Conservation (phyloP, 2,113 vertebrate species). For the Ameiurus melas region DNA sequence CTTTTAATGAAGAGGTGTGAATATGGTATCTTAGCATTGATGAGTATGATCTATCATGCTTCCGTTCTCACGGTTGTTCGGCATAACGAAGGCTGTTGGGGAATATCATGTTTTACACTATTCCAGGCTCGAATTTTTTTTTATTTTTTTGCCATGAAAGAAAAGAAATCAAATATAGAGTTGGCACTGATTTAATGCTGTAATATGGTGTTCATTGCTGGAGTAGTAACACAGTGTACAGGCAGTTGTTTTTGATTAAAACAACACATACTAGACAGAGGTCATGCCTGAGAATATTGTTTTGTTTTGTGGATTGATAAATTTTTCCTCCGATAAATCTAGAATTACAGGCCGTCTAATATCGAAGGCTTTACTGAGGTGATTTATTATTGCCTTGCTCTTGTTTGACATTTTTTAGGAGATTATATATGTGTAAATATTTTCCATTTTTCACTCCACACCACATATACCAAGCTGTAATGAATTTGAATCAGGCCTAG, state of each 20-base stretch:
- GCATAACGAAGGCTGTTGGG: constrained; percentile 39
- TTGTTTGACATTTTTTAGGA: not conserved
- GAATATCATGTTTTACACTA: constrained; percentile 1
- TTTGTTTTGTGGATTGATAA: not conserved
- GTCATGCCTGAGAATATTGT: not conserved
- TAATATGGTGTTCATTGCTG: not conserved
- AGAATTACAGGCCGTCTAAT: no score
- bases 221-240: not conserved
- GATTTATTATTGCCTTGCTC: constrained; percentile 3
- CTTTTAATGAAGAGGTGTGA: not conserved
- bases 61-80: not conserved
- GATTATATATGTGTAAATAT: no score
- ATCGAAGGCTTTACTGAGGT: not conserved
- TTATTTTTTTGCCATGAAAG: not conserved
- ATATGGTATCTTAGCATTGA: not conserved
- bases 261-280: not conserved
- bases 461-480: not conserved
- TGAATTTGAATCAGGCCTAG: not conserved
- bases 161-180: not conserved
- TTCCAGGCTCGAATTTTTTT: not conserved
- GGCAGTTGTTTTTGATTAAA: not conserved
- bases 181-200: constrained; percentile 3
- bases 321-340: not conserved
- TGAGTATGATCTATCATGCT: not conserved
- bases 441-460: not conserved